These are phyloP conservation scores for Thaleichthys pacificus DNA, from an alignment of 2,797 vertebrate genomes.

Conservation along the genomic window DNA sequence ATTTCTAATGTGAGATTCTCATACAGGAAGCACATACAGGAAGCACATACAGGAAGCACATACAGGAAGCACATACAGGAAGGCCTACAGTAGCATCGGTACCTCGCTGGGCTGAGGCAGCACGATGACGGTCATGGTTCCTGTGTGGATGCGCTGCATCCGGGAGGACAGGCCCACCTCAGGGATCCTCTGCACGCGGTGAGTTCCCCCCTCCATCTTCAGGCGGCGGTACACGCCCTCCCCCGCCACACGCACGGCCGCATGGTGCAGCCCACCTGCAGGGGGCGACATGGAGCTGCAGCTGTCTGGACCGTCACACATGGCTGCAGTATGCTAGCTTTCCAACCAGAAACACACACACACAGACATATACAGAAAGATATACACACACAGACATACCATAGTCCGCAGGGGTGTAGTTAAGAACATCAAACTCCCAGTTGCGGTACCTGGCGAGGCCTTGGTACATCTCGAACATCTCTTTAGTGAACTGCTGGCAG, in stretches of 20 bases:
- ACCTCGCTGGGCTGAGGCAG: slow-evolving; percentile 90
- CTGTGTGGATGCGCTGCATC: slow-evolving; percentile 97
- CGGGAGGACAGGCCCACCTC: slow-evolving; percentile 90
- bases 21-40: no score
- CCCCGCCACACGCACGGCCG: slow-evolving; percentile 83
- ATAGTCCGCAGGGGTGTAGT: slow-evolving; percentile 82
- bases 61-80: not conserved
- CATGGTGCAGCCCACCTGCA: slow-evolving; percentile 91
- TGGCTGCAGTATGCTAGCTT: not conserved
- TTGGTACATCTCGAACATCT: slow-evolving; percentile 94
- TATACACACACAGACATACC: slow-evolving; percentile 63
- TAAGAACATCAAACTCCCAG: slow-evolving; percentile 88
- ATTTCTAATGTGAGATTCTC: no score
- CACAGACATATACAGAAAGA: not conserved
- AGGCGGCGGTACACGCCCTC: slow-evolving; percentile 82
- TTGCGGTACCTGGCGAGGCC: slow-evolving; percentile 82
- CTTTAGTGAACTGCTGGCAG: slow-evolving; percentile 93
- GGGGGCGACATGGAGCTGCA: not conserved
- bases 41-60: not conserved
- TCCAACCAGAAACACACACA: not conserved
- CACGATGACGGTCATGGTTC: slow-evolving; percentile 92
- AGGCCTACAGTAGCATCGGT: slow-evolving; percentile 25
- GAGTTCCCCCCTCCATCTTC: slow-evolving; percentile 91
- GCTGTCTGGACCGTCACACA: not conserved
- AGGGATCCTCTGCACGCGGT: slow-evolving; percentile 93